Conservation (phyloP, 2,113 vertebrate genomes). For the Myocastor coypus region DNA sequence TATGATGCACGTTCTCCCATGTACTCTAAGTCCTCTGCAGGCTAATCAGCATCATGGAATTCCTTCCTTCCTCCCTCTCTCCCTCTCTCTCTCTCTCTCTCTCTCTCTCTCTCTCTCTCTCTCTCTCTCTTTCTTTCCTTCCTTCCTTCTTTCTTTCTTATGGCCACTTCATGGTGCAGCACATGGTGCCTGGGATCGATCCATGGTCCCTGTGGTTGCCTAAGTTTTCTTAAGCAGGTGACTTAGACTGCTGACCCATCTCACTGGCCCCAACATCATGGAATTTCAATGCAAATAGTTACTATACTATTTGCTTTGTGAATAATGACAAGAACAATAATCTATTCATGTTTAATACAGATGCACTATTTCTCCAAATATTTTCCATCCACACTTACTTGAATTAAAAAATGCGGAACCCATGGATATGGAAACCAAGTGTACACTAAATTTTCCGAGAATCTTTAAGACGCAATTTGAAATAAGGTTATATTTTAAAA, state of each 20-base stretch:
- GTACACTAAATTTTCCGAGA: not conserved
- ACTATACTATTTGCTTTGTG: not conserved
- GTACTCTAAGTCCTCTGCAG: not conserved
- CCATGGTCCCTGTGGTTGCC: too few species aligned
- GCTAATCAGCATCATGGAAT: not conserved
- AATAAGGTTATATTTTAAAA: not conserved
- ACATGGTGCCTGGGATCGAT: too few species aligned
- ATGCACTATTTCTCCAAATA: not conserved
- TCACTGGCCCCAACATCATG: not conserved
- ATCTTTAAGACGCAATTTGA: not conserved
- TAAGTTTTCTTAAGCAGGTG: too few species aligned
- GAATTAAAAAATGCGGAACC: not conserved
- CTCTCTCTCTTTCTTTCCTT: too few species aligned
- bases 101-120: too few species aligned
- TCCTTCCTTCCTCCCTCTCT: too few species aligned
- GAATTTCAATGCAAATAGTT: not conserved
- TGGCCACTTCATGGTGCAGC: too few species aligned
- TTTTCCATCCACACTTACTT: not conserved
- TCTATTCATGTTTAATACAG: not conserved
- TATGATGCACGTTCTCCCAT: too few species aligned
- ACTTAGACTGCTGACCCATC: too few species aligned
- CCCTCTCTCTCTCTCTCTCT: too few species aligned
- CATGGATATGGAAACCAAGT: too few species aligned
- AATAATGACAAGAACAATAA: not conserved
- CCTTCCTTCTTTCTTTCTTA: too few species aligned